These are phyloP conservation scores for Cosmorhoe ocellata DNA, from an alignment of 2,888 invertebrate species.

Conservation along the genomic window DNA sequence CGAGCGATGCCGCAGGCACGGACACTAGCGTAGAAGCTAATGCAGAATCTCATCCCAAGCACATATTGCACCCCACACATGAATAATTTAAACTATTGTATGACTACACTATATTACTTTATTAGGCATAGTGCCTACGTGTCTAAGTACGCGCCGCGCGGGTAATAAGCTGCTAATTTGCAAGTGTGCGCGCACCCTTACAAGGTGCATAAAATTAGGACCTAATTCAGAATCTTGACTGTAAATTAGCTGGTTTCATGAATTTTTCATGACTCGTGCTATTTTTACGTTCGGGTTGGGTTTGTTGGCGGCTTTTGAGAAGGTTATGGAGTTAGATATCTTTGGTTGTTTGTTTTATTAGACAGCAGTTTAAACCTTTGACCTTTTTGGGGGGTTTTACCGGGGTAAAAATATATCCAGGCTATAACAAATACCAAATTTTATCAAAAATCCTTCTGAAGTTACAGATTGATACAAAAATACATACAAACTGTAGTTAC, in stretches of 20 bases:
- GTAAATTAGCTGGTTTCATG: slow-evolving; percentile 48
- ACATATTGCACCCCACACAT: slow-evolving; percentile 10
- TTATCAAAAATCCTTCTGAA: too few species aligned
- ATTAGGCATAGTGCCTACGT: slow-evolving; percentile 44
- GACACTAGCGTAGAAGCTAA: background rate
- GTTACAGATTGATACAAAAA: too few species aligned
- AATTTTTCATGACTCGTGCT: slow-evolving; percentile 58
- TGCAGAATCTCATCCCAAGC: too few species aligned
- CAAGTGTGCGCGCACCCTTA: slow-evolving; percentile 53
- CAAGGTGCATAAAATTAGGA: slow-evolving; percentile 65
- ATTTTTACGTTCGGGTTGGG: slow-evolving; percentile 33
- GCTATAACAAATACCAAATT: too few species aligned
- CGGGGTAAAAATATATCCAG: too few species aligned
- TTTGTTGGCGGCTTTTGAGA: background rate
- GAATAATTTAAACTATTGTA: slow-evolving; percentile 19
- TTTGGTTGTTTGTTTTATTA: too few species aligned
- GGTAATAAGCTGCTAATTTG: slow-evolving; percentile 64
- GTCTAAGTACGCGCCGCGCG: slow-evolving; percentile 51
- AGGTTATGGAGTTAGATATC: background rate
- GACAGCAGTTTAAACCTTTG: too few species aligned
- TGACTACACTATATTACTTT: slow-evolving; percentile 16
- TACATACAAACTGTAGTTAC: too few species aligned
- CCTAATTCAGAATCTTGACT: slow-evolving; percentile 56
- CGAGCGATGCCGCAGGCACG: too few species aligned
- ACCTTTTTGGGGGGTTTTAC: too few species aligned